Conservation (phyloP, 2,113 vertebrate species). For the Alethe castanea region DNA sequence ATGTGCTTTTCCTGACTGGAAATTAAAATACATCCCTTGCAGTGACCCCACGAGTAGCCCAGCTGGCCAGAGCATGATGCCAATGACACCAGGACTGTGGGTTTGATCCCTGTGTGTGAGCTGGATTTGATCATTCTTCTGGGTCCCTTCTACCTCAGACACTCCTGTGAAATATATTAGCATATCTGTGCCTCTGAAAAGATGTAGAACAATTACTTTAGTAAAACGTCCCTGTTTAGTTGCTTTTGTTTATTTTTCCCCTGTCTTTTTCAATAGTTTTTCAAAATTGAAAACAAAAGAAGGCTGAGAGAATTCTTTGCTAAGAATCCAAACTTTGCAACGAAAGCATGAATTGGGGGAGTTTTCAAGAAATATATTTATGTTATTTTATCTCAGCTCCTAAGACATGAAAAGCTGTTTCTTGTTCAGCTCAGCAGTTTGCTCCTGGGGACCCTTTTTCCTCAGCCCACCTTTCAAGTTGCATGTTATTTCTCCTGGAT, state of each 20-base stretch:
- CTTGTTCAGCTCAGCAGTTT: background rate
- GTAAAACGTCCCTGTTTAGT: background rate
- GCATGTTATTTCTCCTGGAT: accelerated
- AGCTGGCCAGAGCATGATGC: background rate
- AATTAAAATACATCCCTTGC: background rate
- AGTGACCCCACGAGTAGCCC: background rate
- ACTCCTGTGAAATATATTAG: background rate
- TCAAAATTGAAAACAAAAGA: background rate
- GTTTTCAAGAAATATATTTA: background rate
- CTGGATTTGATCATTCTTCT: background rate
- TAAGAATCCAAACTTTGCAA: background rate
- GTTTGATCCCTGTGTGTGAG: background rate
- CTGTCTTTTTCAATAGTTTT: background rate
- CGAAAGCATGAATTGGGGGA: background rate
- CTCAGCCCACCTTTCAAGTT: background rate
- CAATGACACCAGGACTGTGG: background rate
- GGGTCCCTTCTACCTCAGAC: background rate
- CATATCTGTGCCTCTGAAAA: background rate
- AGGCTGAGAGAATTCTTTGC: background rate
- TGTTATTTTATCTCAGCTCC: background rate
- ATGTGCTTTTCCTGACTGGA: background rate
- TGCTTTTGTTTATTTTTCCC: background rate
- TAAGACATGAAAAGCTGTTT: background rate
- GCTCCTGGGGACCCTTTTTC: background rate
- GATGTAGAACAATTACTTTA: background rate